Conservation (phyloP, 1,140 invertebrate species). For the Heliconius congener region DNA sequence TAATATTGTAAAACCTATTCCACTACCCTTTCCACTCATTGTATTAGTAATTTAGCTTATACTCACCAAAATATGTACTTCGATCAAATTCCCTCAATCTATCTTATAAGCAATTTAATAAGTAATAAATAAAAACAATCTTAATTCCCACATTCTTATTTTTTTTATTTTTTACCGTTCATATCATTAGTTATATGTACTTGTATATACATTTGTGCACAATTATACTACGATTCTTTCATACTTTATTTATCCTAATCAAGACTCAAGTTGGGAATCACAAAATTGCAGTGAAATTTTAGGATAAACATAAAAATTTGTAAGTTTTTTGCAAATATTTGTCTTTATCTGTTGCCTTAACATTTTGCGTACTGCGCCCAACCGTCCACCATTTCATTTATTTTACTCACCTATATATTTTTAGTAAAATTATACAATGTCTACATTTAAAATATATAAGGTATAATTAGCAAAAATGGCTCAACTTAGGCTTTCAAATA, state of each 20-base stretch:
- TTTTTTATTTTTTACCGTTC: neutral
- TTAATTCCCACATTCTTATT: neutral
- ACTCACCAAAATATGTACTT: neutral
- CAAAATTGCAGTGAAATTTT: neutral
- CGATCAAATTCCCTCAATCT: neutral
- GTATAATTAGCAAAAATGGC: constrained; percentile 8
- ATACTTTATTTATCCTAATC: neutral
- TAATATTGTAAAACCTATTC: neutral
- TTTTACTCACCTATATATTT: neutral
- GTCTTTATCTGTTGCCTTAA: neutral
- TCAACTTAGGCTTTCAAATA: constrained; percentile 12
- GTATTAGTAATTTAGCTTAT: neutral
- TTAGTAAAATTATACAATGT: constrained; percentile 3
- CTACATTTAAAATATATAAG: neutral
- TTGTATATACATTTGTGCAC: neutral
- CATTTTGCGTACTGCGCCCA: neutral
- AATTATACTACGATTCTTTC: neutral
- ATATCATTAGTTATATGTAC: neutral
- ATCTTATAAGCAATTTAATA: neutral
- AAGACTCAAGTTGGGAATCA: neutral
- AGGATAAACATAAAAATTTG: constrained; percentile 5
- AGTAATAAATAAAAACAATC: neutral
- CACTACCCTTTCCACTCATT: neutral
- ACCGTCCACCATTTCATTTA: neutral
- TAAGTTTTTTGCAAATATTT: constrained; percentile 12